phyloP scores from a whole-genome alignment of 1,140 invertebrate species.

The Nebria ingens region DNA sequence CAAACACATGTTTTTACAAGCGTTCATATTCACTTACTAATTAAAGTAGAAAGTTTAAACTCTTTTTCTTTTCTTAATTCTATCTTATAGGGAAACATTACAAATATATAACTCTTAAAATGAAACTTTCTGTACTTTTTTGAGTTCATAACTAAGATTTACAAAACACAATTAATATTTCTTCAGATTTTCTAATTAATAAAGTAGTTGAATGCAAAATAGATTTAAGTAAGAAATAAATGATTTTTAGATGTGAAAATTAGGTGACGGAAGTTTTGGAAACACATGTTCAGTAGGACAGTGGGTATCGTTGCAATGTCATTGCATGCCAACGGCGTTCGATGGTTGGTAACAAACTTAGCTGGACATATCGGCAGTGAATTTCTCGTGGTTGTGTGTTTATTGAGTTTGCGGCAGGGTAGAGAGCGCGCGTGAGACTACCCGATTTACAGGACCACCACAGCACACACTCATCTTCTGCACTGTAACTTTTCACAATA shows the following conservation, averaged over 20 bases:
- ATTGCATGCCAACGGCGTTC: neutral
- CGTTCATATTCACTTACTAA: no score
- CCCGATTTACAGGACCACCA: no score
- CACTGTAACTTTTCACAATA: no score
- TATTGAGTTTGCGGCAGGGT: neutral
- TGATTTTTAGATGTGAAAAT: neutral
- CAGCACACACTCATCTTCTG: no score
- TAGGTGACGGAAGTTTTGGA: neutral
- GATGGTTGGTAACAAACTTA: conserved; percentile 1
- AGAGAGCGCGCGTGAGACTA: neutral
- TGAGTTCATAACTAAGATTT: no score
- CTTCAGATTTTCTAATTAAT: no score
- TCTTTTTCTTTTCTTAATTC: neutral
- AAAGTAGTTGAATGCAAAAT: neutral
- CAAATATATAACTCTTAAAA: no score
- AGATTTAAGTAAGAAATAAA: neutral
- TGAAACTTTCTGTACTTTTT: no score
- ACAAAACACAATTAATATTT: no score
- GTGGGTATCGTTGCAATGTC: neutral
- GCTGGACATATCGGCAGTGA: neutral
- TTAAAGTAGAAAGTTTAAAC: no score
- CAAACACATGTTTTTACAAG: no score
- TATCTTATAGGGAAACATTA: neutral
- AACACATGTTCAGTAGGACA: neutral
- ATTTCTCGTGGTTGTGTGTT: neutral